Evolutionary conservation across 2,797 vertebrate genomes (phyloP).

Genomic region (Phalloptychus januarius): DNA sequence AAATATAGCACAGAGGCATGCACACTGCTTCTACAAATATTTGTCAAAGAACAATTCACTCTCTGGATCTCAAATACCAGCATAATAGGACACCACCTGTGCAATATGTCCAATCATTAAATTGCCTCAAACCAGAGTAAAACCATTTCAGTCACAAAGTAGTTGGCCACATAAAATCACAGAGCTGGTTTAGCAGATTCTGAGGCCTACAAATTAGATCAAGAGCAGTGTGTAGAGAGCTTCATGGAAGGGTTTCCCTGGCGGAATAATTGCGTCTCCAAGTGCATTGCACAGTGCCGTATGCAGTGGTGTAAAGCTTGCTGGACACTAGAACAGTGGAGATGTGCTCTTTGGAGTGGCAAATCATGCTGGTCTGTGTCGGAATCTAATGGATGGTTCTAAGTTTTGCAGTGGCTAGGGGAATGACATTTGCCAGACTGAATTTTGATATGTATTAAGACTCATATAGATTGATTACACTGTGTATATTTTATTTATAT

Average conservation of each 20-base stretch:
- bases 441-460: not conserved
- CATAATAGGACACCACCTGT: not conserved
- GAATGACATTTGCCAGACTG: not conserved
- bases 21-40: not conserved
- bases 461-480: not conserved
- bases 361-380: not conserved
- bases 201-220: not conserved
- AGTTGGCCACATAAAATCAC: not conserved
- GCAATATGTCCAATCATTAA: not conserved
- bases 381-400: not conserved
- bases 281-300: not conserved
- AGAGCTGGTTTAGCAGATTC: not conserved
- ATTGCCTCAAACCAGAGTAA: not conserved
- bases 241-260: not conserved
- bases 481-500: not conserved
- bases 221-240: not conserved
- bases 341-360: not conserved
- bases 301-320: not conserved
- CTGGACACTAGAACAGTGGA: not conserved
- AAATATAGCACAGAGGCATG: not conserved
- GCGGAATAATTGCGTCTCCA: not conserved
- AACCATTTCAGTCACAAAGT: not conserved
- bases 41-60: not conserved
- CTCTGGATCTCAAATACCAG: not conserved
- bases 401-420: not conserved